Evolutionary conservation across 64 coral and sea anemone species (phyloP), one percentile per base, ranked within the genome.

Genomic region (Hydrozoanthus tunicans): DNA sequence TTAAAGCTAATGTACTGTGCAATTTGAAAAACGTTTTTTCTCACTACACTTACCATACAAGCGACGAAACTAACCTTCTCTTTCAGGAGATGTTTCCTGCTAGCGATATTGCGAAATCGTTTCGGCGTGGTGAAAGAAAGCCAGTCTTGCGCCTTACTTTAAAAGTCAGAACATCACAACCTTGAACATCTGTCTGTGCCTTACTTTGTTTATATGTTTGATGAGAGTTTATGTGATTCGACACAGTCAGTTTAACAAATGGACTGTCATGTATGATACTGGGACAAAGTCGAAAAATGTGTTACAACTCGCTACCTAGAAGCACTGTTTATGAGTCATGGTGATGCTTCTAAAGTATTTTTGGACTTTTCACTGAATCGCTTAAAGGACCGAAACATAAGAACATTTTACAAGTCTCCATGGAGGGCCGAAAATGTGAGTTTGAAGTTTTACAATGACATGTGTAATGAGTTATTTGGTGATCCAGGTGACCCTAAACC

Each of bases 61-160:
- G 89, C 67, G 73, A 90, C 55, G 86, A 77, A 89, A 89, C 77
- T 56, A 76, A 76, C 59, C 68, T 75, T 79, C 63, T 79, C 65
- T 79, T 90, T 61, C 62, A 79, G 59, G 77, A 79, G 53, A 90
- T 90, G 57, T 79, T 90, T 66, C 56, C 89, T 78, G 89, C 79
- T 62, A 79, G 89, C 77, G 70, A 77, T 53, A 90, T 90, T 90
- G 75, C 89, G 52, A 90, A 90, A 79, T 90, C 89, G 14, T 90
- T 90, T 64, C 53, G 79, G 58, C 79, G 89, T 90, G 89, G 59
- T 62, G 75, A 90, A 90, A 90, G 79, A 14, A 90, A 90, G 20
- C 20, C 77, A 60, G 75, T 53, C 73, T 90, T 90, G 75, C 74
- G 65, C 75, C 89, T 78, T 79, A 54, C 89, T 79, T 90, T 73